Evolutionary conservation across 2,113 vertebrate genomes (phyloP).

Genomic region (Syrrhaptes paradoxus): DNA sequence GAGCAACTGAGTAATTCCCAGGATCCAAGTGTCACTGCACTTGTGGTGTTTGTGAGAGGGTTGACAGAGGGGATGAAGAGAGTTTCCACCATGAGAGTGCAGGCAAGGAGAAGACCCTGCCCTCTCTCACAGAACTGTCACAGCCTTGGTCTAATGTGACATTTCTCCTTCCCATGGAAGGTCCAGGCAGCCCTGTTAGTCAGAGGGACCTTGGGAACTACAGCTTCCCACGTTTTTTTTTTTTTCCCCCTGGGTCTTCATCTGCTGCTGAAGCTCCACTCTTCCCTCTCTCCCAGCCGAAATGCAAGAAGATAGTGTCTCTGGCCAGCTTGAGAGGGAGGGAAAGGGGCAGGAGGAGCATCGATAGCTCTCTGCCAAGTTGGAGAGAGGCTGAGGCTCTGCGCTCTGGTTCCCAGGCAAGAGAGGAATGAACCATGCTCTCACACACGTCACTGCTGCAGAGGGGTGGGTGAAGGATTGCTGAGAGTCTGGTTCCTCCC

Average conservation of each 20-base stretch:
- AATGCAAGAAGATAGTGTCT: neutral
- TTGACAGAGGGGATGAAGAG: neutral
- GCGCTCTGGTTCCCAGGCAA: neutral
- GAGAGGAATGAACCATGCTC: fast-evolving
- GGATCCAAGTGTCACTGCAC: neutral
- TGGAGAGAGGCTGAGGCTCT: fast-evolving
- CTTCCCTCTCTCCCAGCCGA: neutral
- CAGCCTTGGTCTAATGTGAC: neutral
- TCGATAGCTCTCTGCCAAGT: neutral
- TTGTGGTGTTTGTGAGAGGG: fast-evolving
- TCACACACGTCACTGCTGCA: neutral
- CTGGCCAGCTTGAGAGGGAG: neutral
- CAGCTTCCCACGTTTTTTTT: neutral
- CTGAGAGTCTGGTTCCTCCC: neutral
- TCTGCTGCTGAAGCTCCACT: neutral
- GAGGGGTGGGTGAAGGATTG: neutral
- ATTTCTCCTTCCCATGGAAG: neutral
- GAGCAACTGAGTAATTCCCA: neutral
- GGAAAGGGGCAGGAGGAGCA: neutral
- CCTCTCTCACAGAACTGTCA: neutral
- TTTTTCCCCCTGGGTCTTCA: neutral
- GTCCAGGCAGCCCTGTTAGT: neutral
- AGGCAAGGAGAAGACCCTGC: neutral
- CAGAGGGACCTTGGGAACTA: neutral
- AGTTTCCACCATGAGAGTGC: neutral